phyloP scores from a whole-genome alignment of 2,113 vertebrate genomes.

The Ailuropoda melanoleuca region DNA sequence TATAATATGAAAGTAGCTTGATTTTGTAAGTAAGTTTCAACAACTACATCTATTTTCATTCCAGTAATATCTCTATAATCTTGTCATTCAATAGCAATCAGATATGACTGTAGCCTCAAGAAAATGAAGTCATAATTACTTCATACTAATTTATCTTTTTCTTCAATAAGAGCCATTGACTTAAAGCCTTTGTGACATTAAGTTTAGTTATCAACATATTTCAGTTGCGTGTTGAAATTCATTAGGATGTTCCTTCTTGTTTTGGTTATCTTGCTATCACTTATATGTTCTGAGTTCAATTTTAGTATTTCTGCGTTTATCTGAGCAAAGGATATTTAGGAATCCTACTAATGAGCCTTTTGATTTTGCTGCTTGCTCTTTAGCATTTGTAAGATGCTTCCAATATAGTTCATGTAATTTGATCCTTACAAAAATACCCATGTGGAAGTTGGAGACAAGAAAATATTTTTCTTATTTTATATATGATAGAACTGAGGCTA shows the following conservation, averaged over 20 bases:
- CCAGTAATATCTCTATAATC: neutral
- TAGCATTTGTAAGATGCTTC: neutral
- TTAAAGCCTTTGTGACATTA: neutral
- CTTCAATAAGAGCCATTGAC: neutral
- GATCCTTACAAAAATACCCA: neutral
- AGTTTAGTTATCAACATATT: neutral
- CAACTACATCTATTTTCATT: neutral
- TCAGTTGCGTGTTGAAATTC: neutral
- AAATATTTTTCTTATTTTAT: neutral
- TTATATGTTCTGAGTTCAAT: neutral
- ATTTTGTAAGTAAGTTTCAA: neutral
- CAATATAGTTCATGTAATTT: neutral
- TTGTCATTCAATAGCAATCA: neutral
- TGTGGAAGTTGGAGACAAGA: neutral
- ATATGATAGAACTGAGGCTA: neutral
- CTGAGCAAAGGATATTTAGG: neutral
- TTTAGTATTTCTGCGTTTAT: neutral
- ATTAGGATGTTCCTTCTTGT: neutral
- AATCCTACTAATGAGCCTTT: neutral
- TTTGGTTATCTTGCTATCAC: neutral
- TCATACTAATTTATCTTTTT: neutral
- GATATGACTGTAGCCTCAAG: neutral
- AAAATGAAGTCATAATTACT: neutral
- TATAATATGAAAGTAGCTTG: neutral
- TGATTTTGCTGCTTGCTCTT: neutral